These are phyloP conservation scores for Platichthys flesus DNA, from an alignment of 2,113 vertebrate species.

Conservation along the genomic window DNA sequence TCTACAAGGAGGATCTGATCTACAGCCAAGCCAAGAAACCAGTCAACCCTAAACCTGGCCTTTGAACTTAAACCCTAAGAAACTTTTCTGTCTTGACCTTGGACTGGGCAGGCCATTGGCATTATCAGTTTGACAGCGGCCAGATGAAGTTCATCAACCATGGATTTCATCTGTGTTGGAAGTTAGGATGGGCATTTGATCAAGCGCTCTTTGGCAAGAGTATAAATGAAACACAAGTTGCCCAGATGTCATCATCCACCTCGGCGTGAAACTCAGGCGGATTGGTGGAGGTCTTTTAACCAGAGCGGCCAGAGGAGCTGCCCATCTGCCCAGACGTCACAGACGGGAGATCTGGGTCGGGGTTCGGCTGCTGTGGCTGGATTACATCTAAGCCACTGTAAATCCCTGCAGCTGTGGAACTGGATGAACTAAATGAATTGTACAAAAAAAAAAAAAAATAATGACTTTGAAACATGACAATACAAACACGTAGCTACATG, in stretches of 20 bases:
- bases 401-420: conserved; percentile 44
- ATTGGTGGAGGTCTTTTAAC: conserved; percentile 24
- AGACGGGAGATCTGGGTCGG: conserved; percentile 23
- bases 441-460: conserved; percentile 58
- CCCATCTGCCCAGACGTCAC: conserved; percentile 31
- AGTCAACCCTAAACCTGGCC: conserved; percentile 44
- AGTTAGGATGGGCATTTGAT: conserved; percentile 34
- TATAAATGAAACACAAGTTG: conserved; percentile 16
- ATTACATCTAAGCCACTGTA: conserved; percentile 30
- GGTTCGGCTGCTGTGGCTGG: not conserved
- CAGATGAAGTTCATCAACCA: conserved; percentile 42
- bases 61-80: conserved; percentile 62
- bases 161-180: conserved; percentile 41
- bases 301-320: conserved; percentile 17
- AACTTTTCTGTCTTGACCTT: conserved; percentile 53
- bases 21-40: conserved; percentile 53
- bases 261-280: conserved; percentile 37
- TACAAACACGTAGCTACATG: conserved; percentile 44
- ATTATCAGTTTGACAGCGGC: conserved; percentile 51
- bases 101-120: conserved; percentile 41
- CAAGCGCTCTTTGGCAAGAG: conserved; percentile 20
- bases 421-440: conserved; percentile 69
- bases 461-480: conserved; percentile 39
- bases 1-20: conserved; percentile 64
- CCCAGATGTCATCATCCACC: conserved; percentile 42